Conservation (phyloP, 2,113 vertebrate species). For the Pituophis catenifer region DNA sequence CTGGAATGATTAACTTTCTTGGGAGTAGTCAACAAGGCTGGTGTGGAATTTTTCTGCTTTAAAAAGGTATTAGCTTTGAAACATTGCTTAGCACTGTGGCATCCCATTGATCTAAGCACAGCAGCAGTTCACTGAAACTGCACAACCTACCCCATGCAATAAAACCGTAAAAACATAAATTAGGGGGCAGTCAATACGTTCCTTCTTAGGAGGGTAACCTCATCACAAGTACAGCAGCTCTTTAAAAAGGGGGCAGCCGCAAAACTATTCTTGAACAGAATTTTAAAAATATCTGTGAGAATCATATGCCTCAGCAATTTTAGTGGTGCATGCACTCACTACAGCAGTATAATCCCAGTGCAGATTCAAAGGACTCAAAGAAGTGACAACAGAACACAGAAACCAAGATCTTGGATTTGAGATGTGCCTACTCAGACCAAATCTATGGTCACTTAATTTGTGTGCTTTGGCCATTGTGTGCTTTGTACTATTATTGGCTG, state of each 20-base stretch:
- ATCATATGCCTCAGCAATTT: neutral
- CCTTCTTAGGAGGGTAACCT: conserved; percentile 1
- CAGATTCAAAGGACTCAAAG: neutral
- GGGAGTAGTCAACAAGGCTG: conserved; percentile 36
- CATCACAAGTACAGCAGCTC: neutral
- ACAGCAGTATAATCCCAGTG: neutral
- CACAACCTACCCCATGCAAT: neutral
- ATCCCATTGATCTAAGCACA: conserved; percentile 38
- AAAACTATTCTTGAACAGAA: neutral
- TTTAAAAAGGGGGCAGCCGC: neutral
- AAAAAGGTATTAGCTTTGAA: conserved; percentile 35
- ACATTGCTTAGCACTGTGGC: conserved; percentile 38
- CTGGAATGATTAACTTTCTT: conserved; percentile 36
- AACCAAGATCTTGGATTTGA: neutral
- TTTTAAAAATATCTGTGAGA: neutral
- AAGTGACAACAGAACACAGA: neutral
- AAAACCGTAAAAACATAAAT: conserved; percentile 7
- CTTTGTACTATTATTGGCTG: neutral
- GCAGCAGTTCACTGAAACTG: conserved; percentile 46
- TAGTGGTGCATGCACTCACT: neutral
- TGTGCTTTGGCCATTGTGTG: neutral
- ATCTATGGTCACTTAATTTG: neutral
- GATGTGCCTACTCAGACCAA: neutral
- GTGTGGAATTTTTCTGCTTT: conserved; percentile 47
- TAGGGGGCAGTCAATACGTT: conserved; percentile 13